phyloP scores from a whole-genome alignment of 2,797 vertebrate genomes.

The Rallus crepitans region DNA sequence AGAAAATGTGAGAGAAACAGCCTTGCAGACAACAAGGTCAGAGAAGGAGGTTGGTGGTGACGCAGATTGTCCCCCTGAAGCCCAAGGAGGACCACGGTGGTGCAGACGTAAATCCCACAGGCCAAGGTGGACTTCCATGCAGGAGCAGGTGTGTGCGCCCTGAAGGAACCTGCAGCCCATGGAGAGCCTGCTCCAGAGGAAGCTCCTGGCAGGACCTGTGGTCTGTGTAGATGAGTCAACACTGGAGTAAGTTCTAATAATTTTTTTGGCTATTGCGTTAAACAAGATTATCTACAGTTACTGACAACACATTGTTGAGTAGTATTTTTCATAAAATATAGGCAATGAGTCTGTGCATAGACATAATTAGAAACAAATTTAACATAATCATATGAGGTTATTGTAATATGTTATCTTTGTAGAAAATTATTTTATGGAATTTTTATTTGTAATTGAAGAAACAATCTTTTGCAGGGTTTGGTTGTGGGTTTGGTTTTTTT shows the following conservation, averaged over 20 bases:
- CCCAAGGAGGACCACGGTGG: background rate
- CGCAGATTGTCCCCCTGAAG: background rate
- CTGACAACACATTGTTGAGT: background rate
- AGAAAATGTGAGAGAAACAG: background rate
- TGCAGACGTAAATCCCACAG: too few species aligned
- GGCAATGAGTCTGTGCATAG: background rate
- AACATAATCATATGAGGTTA: background rate
- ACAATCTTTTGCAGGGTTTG: background rate
- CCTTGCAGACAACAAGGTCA: background rate
- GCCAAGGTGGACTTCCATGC: rapidly evolving
- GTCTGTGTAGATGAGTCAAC: background rate
- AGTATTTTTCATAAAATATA: background rate
- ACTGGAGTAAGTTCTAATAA: background rate
- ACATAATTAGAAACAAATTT: background rate
- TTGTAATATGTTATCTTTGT: background rate
- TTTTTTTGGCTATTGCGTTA: background rate
- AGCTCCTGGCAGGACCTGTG: background rate
- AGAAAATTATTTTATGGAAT: background rate
- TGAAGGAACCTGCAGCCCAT: background rate
- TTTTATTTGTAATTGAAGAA: background rate
- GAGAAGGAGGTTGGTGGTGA: background rate
- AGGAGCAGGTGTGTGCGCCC: background rate
- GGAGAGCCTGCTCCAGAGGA: background rate
- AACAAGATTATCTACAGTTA: background rate
- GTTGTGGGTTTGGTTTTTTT: background rate